These are phyloP conservation scores for Ormyrus labotus DNA, from an alignment of 2,888 invertebrate species.

Conservation along the genomic window DNA sequence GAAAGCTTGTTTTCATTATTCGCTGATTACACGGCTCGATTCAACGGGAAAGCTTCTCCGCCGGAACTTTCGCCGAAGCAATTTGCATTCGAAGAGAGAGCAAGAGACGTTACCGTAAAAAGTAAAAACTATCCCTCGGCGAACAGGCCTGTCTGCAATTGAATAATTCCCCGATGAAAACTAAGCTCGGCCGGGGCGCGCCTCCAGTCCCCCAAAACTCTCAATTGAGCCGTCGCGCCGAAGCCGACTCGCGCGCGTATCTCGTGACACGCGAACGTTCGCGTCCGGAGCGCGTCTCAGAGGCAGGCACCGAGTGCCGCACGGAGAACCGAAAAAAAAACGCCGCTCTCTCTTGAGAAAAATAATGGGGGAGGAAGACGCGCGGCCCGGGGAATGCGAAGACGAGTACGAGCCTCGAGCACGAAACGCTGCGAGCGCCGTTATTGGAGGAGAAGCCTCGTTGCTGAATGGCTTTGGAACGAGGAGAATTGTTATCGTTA, in stretches of 20 bases:
- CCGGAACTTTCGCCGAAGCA: too few species aligned
- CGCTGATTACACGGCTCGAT: too few species aligned
- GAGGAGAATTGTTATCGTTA: background rate
- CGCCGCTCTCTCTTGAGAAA: background rate
- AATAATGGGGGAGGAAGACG: background rate
- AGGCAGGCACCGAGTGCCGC: constrained; percentile 26
- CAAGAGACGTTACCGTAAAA: background rate
- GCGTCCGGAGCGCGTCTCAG: background rate
- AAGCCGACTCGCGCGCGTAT: background rate
- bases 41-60: too few species aligned
- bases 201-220: background rate
- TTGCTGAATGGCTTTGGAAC: background rate
- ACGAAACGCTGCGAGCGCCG: constrained; percentile 9
- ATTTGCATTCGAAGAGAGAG: too few species aligned
- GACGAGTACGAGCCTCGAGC: constrained; percentile 30
- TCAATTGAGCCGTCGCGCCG: constrained; percentile 26
- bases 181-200: background rate
- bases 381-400: background rate
- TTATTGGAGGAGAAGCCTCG: constrained; percentile 11
- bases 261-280: constrained; percentile 38
- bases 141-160: background rate
- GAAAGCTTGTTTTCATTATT: too few species aligned
- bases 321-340: constrained; percentile 2
- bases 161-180: constrained; percentile 29
- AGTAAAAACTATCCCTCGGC: constrained; percentile 6